These are phyloP conservation scores for Sitta carolinensis DNA, from an alignment of 2,797 vertebrate genomes.

Conservation along the genomic window DNA sequence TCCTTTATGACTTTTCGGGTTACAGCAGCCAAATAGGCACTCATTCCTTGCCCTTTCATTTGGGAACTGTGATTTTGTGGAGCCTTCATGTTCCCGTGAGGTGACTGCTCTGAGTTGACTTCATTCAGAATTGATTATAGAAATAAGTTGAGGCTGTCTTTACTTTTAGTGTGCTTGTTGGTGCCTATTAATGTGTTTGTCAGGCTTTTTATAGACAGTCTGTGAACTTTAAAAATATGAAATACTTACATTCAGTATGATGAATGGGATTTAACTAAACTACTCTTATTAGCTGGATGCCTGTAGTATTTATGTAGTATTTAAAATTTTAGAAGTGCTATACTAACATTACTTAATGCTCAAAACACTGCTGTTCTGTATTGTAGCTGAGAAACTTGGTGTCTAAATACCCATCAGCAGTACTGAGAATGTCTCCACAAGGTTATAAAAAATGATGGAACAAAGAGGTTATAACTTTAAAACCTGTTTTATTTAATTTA, in stretches of 20 bases:
- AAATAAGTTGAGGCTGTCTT: not conserved
- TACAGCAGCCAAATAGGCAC: not conserved
- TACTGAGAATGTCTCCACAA: not conserved
- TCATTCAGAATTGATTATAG: not conserved
- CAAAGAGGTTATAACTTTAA: not conserved
- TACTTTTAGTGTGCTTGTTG: not conserved
- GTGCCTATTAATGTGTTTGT: not conserved
- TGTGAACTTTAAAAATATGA: not conserved
- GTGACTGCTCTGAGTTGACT: not conserved
- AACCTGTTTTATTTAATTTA: not conserved
- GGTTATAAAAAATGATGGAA: not conserved
- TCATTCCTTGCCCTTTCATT: not conserved
- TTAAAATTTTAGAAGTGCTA: not conserved
- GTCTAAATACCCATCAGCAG: not conserved
- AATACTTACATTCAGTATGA: not conserved
- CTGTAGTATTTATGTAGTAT: not conserved
- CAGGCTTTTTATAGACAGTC: not conserved
- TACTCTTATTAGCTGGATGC: not conserved
- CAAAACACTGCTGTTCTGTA: not conserved
- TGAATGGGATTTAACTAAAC: not conserved
- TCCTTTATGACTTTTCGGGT: not conserved
- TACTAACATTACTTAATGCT: slow-evolving; percentile 9
- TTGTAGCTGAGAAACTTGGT: not conserved
- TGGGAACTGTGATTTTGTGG: not conserved
- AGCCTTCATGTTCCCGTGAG: not conserved